Percentiles rank a stretch among this genome's conserved stretches.
These are phyloP conservation scores for Mobula birostris DNA, from an alignment of 2,113 vertebrate species.

Conservation along the genomic window DNA sequence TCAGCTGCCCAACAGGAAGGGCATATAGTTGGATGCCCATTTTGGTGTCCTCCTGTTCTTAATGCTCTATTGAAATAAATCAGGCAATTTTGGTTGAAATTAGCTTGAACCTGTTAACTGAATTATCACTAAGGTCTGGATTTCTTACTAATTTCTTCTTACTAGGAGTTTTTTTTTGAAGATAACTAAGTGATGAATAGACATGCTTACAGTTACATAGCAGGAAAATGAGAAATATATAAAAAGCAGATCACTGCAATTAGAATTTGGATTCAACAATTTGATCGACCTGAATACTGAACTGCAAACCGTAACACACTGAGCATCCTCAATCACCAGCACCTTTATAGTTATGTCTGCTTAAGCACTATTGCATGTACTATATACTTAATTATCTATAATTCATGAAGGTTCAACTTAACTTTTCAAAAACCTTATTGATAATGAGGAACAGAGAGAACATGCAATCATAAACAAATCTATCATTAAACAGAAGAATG, in stretches of 20 bases:
- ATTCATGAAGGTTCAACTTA: background rate
- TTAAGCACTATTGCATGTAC: background rate
- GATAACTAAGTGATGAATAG: background rate
- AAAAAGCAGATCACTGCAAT: background rate
- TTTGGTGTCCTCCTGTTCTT: background rate
- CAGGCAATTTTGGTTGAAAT: background rate
- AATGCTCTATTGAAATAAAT: background rate
- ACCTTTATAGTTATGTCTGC: background rate
- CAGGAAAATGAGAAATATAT: background rate
- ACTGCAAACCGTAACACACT: background rate
- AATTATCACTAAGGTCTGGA: background rate
- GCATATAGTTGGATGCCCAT: background rate
- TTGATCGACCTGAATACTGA: background rate
- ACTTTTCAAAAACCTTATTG: background rate
- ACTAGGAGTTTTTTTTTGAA: background rate
- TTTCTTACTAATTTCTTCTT: background rate
- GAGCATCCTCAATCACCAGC: background rate
- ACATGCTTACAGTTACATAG: background rate
- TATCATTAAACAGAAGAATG: background rate
- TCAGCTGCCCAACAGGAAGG: background rate
- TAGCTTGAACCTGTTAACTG: background rate
- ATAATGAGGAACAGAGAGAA: background rate
- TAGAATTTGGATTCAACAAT: background rate
- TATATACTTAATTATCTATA: slow-evolving; percentile 5
- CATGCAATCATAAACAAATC: slow-evolving; percentile 1